Evolutionary conservation across 2,888 invertebrate species (phyloP).

Genomic region (Cryptops parisi): DNA sequence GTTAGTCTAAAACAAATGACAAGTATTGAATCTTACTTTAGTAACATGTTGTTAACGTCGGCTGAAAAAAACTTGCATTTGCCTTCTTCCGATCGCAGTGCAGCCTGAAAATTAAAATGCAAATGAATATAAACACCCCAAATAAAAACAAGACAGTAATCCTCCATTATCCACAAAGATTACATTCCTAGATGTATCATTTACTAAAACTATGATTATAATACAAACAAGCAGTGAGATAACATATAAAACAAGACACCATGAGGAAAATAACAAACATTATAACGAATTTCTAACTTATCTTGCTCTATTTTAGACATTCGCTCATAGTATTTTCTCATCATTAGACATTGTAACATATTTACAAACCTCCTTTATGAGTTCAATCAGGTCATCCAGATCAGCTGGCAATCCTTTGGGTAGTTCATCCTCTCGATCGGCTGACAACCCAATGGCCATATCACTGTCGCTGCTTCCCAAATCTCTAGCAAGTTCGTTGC

Average conservation of each 20-base stretch:
- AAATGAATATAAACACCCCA: conserved; percentile 2
- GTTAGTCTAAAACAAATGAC: too few species aligned
- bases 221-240: too few species aligned
- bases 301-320: too few species aligned
- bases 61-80: conserved; percentile 41
- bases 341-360: too few species aligned
- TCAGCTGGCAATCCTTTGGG: conserved; percentile 37
- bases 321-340: too few species aligned
- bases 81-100: conserved; percentile 33
- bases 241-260: too few species aligned
- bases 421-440: conserved; percentile 21
- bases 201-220: too few species aligned
- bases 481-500: conserved; percentile 8
- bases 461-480: conserved; percentile 22
- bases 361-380: conserved; percentile 36
- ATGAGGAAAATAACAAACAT: too few species aligned
- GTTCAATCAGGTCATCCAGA: conserved; percentile 34
- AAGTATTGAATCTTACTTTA: conserved; percentile 39
- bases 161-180: too few species aligned
- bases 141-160: conserved; percentile 18
- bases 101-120: conserved; percentile 26
- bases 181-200: too few species aligned
- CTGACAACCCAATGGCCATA: conserved; percentile 8
- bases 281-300: too few species aligned
- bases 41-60: conserved; percentile 37